Conservation (phyloP, 2,888 invertebrate genomes). For the Eurytoma californica region DNA sequence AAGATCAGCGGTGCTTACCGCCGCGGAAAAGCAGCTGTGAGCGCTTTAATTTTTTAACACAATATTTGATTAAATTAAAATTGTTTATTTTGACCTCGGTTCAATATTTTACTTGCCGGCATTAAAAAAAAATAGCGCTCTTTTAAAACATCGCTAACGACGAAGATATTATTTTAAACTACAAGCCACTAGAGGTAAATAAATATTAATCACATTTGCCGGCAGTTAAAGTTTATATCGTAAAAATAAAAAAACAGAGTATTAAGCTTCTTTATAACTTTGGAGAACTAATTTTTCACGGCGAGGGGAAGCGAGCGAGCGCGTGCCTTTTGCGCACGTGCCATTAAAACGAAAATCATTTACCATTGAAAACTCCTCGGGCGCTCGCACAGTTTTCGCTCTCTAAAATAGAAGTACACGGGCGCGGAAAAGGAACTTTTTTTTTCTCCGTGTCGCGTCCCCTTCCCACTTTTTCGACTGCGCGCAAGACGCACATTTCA, state of each 20-base stretch:
- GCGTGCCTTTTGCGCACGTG: conserved; percentile 45
- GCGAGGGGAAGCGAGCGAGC: conserved; percentile 22
- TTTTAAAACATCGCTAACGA: too few species aligned
- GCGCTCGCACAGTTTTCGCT: neutral
- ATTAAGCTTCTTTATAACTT: conserved; percentile 12
- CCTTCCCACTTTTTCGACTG: neutral
- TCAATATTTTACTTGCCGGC: too few species aligned
- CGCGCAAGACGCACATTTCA: conserved; percentile 38
- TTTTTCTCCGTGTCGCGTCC: neutral
- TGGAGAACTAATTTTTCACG: conserved; percentile 47
- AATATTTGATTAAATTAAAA: too few species aligned
- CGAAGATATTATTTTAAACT: too few species aligned
- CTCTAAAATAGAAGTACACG: conserved; percentile 24
- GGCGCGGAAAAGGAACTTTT: conserved; percentile 30
- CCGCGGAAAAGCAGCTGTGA: too few species aligned
- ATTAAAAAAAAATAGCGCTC: too few species aligned
- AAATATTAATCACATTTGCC: neutral
- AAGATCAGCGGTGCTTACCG: too few species aligned
- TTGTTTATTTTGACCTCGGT: too few species aligned
- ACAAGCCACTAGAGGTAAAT: too few species aligned
- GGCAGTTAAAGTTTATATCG: neutral
- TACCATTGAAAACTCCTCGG: conserved; percentile 32
- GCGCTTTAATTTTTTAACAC: too few species aligned
- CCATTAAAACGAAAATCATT: conserved; percentile 51
- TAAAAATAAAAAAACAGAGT: conserved; percentile 7